Evolutionary conservation across 2,113 vertebrate species (phyloP).

Genomic region (Rattus rattus): DNA sequence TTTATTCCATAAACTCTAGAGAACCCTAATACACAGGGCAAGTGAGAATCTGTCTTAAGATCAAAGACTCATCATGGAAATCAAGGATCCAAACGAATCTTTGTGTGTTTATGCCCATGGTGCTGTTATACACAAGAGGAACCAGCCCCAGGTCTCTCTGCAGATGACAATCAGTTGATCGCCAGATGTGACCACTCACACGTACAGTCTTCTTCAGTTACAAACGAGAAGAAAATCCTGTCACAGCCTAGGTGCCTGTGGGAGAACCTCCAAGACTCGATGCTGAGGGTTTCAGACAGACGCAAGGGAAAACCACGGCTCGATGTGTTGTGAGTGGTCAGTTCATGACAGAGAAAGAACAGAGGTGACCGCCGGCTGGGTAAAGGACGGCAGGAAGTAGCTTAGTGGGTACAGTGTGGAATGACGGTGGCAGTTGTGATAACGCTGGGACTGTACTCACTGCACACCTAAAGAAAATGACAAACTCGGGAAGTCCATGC

Average conservation of each 20-base stretch:
- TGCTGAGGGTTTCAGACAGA: rapidly evolving
- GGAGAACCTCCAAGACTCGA: rapidly evolving
- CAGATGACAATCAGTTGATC: neutral
- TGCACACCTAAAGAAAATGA: neutral
- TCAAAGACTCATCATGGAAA: neutral
- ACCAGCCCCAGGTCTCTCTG: rapidly evolving
- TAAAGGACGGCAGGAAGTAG: rapidly evolving
- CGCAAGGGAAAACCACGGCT: neutral
- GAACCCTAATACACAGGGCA: neutral
- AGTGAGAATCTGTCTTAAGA: neutral
- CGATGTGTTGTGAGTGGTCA: rapidly evolving
- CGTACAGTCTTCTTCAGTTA: rapidly evolving
- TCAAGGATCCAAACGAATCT: neutral
- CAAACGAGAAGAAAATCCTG: neutral
- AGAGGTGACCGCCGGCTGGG: neutral
- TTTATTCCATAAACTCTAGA: neutral
- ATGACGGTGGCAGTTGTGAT: neutral
- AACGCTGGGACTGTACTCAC: rapidly evolving
- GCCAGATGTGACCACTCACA: rapidly evolving
- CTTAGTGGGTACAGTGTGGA: no score
- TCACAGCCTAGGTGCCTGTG: rapidly evolving
- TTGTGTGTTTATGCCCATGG: rapidly evolving
- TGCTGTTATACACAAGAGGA: neutral
- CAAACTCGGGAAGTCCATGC: neutral
- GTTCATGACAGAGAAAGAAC: neutral